phyloP scores from a whole-genome alignment of 2,113 vertebrate genomes.

The Glaucidium brasilianum region DNA sequence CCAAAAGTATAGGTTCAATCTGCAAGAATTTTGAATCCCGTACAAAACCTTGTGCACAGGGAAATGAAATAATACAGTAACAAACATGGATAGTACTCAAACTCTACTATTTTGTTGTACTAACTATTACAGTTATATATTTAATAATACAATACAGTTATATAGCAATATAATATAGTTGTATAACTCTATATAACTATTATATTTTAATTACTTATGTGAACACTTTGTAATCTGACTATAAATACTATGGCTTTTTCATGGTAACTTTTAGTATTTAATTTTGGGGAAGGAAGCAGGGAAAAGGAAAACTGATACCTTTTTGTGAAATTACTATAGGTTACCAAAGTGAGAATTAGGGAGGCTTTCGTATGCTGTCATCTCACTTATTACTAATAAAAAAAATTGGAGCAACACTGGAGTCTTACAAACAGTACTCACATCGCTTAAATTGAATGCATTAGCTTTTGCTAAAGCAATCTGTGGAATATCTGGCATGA shows the following conservation, averaged over 20 bases:
- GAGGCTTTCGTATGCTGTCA: neutral
- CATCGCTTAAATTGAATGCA: constrained; percentile 88
- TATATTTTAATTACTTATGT: neutral
- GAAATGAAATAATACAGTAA: neutral
- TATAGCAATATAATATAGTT: too few relatives aligned
- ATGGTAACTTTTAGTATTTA: neutral
- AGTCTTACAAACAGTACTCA: constrained; percentile 58
- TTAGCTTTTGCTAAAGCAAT: constrained; percentile 89
- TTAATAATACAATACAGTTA: too few relatives aligned
- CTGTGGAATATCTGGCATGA: constrained; percentile 91
- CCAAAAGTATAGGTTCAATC: neutral
- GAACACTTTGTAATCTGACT: neutral
- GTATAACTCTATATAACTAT: neutral
- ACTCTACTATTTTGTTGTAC: neutral
- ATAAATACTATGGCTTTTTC: neutral
- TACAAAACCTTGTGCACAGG: neutral
- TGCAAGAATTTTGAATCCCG: neutral
- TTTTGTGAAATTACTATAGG: neutral
- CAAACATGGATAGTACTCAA: neutral
- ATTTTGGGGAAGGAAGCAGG: neutral
- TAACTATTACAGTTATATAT: too few relatives aligned
- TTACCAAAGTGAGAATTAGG: neutral
- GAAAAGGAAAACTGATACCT: neutral
- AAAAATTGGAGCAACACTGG: neutral
- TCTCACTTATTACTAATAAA: neutral